Base-by-base conservation (phyloP, 2,797 vertebrate species). In the Tenualosa thibaudeaui region DNA sequence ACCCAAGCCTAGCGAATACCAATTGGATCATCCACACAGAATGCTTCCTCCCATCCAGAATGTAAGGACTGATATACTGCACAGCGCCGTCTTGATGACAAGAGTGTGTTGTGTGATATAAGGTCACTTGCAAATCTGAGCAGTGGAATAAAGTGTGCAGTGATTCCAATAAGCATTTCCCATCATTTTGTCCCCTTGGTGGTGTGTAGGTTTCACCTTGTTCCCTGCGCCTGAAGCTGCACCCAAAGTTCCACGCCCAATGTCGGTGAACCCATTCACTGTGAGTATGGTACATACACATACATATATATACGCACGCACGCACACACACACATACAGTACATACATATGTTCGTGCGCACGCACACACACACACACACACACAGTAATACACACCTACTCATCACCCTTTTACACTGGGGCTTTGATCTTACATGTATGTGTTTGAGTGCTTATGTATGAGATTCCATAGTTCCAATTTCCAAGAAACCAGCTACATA, bases 201-300 rank as follows among this genome's bases (percentile, higher is more conserved):
- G 50, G 62, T 2, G 26, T 86, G 15, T 89, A 96, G 95, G 95
- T 88, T 94, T 95, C 54, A 92, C 93, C 85, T 92, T 94, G 53
- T 94, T 96, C 87, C 91, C 95, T 7, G 91, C 88, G 0, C 83
- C 92, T 5, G 94, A 96, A 86, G 91, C 94, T 53, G 90, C 91
- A 82, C 90, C 94, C 87, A 95, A 94, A 94, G 92, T 94, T 88
- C 91, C 94, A 22, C 92, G 93, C 81, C 93, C 94, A 3, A 94
- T 96, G 92, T 96, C 95, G 58, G 94, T 96, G 89, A 96, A 96
- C 91, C 95, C 95, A 10, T 96, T 96, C 81, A 96, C 95, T 58
- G 95, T 96, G 90, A 94, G 95, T 92, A 87, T 37, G 37, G 49
- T 71, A 13, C 15, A 71, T 49, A n/a, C n/a, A 62, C 58, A 62